Evolutionary conservation across 2,797 vertebrate genomes (phyloP), one percentile per base, ranked within the genome.

Genomic region (Clarias fuscus): DNA sequence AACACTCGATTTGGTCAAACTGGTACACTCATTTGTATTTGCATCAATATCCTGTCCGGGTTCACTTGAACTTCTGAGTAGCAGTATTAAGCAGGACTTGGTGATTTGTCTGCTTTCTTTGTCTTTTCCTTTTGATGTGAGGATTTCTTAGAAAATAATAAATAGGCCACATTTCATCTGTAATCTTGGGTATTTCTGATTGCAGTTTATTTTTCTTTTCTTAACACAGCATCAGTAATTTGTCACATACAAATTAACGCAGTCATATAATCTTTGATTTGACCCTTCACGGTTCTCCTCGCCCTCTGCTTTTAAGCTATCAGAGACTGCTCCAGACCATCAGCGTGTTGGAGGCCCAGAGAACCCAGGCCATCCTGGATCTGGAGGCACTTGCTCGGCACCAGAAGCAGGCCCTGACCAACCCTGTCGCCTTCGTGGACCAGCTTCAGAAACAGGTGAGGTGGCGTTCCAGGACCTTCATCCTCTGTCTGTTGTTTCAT

Each of bases 241-340:
- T n/a, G 33, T 64, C 22, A 7, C 10, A 80, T 27, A 80, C 78
- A 24, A n/a, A 37, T 14, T 56, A 67, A 5, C 7, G 14, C 20
- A 40, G 68, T 72, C 22, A 2, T 4, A 40, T 73, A 43, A 73
- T 14, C 33, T 6, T 33, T 27, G 10, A 3, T 62, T 2, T 5
- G 7, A n/a, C 6, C 11, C 27, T 33, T 53, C 11, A 79, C 81
- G n/a, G 24, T 80, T 77, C 65, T 79, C 48, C 79, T 93, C 48
- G 68, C 76, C 48, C 30, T 88, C 88, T 91, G 89, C 93, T 80
- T 91, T 88, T 90, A 95, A 99, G 98, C 96, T 99, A 99, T 93
- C 98, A 99, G 97, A 97, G 98, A 94, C 95, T 99, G 90, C 96
- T 99, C 93, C 98, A 99, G 96, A 99, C 98, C 91, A 98, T 99